Conservation (phyloP, 1,140 invertebrate species). For the Charaxes varanes region DNA sequence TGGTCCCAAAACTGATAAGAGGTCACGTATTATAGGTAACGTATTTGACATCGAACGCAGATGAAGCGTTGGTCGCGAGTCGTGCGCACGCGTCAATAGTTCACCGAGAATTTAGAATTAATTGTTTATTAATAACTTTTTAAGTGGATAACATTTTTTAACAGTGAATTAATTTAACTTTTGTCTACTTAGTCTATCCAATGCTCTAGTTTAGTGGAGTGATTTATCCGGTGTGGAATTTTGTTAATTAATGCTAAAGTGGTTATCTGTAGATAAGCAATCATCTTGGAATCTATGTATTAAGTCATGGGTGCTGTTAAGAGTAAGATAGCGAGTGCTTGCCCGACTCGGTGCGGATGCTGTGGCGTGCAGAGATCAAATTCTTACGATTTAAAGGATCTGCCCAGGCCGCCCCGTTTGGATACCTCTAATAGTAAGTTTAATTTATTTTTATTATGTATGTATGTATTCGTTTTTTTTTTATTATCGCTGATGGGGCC, state of each 20-base stretch:
- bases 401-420: constrained; percentile 47
- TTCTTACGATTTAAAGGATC: constrained; percentile 48
- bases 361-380: constrained; percentile 30
- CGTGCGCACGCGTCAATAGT: constrained; percentile 44
- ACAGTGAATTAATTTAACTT: constrained; percentile 26
- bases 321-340: constrained; percentile 40
- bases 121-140: constrained; percentile 26
- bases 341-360: constrained; percentile 32
- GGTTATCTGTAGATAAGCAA: constrained; percentile 14
- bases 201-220: constrained; percentile 25
- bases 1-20: constrained; percentile 48
- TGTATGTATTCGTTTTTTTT: too few relatives aligned
- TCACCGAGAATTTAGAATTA: constrained; percentile 17
- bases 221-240: constrained; percentile 33
- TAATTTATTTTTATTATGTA: too few relatives aligned
- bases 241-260: constrained; percentile 34
- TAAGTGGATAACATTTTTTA: constrained; percentile 22
- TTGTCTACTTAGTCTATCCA: constrained; percentile 51
- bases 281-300: constrained; percentile 19
- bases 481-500: too few relatives aligned
- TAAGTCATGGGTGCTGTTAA: constrained; percentile 44
- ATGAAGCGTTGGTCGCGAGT: constrained; percentile 32
- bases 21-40: constrained; percentile 38
- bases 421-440: constrained; percentile 42
- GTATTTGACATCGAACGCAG: constrained; percentile 24